Conservation (phyloP, 2,797 vertebrate species). For the Taeniopygia guttata region DNA sequence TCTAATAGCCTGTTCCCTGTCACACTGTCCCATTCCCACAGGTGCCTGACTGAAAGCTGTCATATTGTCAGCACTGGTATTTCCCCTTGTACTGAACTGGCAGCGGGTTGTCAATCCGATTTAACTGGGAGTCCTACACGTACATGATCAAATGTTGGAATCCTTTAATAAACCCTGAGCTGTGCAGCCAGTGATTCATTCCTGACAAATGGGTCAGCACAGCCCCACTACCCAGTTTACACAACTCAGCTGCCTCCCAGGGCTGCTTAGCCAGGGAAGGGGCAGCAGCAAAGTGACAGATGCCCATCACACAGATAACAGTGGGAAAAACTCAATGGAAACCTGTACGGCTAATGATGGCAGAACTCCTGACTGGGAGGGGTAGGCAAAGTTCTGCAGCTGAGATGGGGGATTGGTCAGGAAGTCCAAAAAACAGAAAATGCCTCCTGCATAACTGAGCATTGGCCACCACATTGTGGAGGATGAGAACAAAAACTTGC, state of each 20-base stretch:
- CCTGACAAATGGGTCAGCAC: neutral
- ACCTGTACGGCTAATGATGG: neutral
- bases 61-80: slow-evolving; percentile 9
- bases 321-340: neutral
- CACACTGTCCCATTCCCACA: neutral
- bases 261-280: neutral
- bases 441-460: neutral
- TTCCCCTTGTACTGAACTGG: neutral
- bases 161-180: neutral
- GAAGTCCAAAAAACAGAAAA: neutral
- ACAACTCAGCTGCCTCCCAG: neutral
- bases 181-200: neutral
- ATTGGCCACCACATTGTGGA: neutral
- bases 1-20: neutral
- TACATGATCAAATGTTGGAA: neutral
- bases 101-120: neutral
- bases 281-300: neutral
- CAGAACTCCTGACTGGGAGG: neutral
- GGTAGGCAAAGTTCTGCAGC: neutral
- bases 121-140: neutral
- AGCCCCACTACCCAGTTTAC: rapidly evolving
- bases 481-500: neutral
- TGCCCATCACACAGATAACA: neutral
- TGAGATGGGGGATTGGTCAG: neutral
- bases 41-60: neutral